Percentiles rank a stretch among this genome's conserved stretches.
Evolutionary conservation across 2,888 invertebrate species (phyloP).

Genomic region (Nymphalis c-album): DNA sequence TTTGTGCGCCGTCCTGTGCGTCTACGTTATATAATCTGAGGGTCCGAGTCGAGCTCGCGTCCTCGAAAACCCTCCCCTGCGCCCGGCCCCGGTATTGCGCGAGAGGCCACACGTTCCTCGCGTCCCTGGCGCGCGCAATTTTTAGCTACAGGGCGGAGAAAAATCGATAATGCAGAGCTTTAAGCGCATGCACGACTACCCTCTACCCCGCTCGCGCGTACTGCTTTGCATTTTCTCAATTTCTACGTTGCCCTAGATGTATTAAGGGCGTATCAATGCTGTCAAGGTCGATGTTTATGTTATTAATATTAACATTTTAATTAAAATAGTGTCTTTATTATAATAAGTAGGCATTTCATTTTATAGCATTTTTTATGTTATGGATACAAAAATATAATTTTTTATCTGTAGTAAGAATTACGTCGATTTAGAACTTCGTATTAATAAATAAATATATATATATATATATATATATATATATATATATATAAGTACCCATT

Average conservation of each 20-base stretch:
- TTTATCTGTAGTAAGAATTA: too few species aligned
- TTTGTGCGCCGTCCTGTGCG: slow-evolving; percentile 82
- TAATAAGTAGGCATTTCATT: not conserved
- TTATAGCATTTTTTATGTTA: too few species aligned
- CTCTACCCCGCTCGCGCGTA: slow-evolving; percentile 40
- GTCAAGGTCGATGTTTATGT: slow-evolving; percentile 39
- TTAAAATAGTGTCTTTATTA: not conserved
- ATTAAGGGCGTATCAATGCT: slow-evolving; percentile 47
- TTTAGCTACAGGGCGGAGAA: slow-evolving; percentile 28
- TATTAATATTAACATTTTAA: not conserved
- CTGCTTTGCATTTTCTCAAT: slow-evolving; percentile 39
- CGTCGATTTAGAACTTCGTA: too few species aligned
- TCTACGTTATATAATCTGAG: slow-evolving; percentile 79
- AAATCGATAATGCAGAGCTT: slow-evolving; percentile 44
- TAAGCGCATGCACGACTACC: slow-evolving; percentile 41
- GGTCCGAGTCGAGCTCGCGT: slow-evolving; percentile 62
- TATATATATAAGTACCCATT: too few species aligned
- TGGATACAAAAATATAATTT: too few species aligned
- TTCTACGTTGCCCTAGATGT: slow-evolving; percentile 58
- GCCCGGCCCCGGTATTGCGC: slow-evolving; percentile 37
- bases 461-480: too few species aligned
- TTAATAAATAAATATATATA: too few species aligned
- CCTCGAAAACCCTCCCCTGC: slow-evolving; percentile 48
- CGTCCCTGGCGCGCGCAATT: slow-evolving; percentile 32
- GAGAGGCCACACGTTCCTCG: slow-evolving; percentile 19